Evolutionary conservation across 2,113 vertebrate species (phyloP).

Genomic region (Saimiri boliviensis): DNA sequence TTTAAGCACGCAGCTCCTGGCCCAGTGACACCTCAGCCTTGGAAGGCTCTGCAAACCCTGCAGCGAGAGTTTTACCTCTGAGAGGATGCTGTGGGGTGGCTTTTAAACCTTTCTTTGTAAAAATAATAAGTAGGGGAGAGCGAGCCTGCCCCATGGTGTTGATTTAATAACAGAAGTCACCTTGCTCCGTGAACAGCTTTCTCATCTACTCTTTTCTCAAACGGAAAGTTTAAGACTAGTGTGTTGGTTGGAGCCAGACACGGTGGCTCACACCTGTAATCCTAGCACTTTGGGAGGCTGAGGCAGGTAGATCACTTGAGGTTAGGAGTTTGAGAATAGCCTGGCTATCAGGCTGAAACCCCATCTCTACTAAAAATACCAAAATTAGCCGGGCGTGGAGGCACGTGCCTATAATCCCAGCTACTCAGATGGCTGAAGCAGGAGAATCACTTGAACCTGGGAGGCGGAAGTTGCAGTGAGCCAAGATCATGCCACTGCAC

Average conservation of each 20-base stretch:
- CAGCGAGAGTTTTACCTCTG: conserved; percentile 33
- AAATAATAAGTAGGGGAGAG: neutral
- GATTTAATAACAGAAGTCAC: conserved; percentile 59
- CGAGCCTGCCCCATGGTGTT: neutral
- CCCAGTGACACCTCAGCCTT: conserved; percentile 34
- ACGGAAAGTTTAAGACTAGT: conserved; percentile 25
- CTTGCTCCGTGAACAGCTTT: conserved; percentile 31
- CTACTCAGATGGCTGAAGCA: too few relatives aligned
- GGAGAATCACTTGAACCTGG: too few relatives aligned
- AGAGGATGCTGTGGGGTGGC: neutral
- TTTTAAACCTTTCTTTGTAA: conserved; percentile 15
- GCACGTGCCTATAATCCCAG: too few relatives aligned
- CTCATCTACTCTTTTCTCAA: neutral
- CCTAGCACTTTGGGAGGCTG: too few relatives aligned
- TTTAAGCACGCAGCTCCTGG: conserved; percentile 47
- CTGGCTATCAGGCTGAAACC: too few relatives aligned
- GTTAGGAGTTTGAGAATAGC: too few relatives aligned
- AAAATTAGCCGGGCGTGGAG: too few relatives aligned
- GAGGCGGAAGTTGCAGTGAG: too few relatives aligned
- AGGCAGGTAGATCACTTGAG: too few relatives aligned
- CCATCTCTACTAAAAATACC: too few relatives aligned
- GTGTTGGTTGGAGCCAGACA: neutral
- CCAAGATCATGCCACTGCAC: too few relatives aligned
- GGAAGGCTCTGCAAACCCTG: conserved; percentile 62
- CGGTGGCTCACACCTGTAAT: too few relatives aligned